These are phyloP conservation scores for Takifugu flavidus DNA, from an alignment of 2,113 vertebrate species.

Conservation along the genomic window DNA sequence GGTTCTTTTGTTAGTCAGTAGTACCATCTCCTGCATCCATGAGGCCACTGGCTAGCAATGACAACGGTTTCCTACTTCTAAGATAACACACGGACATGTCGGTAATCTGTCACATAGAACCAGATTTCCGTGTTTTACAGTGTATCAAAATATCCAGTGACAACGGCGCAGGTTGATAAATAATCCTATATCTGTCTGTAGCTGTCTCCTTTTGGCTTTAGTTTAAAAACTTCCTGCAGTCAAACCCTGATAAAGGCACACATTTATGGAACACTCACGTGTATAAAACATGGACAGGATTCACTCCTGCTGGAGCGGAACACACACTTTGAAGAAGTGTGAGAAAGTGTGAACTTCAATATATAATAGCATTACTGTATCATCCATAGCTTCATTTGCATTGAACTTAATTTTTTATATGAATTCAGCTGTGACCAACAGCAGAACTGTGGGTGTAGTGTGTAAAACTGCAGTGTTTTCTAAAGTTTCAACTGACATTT, in stretches of 20 bases:
- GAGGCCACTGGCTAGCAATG: conserved; percentile 7
- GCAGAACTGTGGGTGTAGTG: conserved; percentile 10
- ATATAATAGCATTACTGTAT: conserved; percentile 10
- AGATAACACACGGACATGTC: conserved; percentile 34
- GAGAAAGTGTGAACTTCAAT: conserved; percentile 4
- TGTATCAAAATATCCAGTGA: conserved; percentile 56
- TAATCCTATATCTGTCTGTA: conserved; percentile 26
- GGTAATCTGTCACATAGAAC: conserved; percentile 27
- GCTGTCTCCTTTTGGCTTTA: conserved; percentile 22
- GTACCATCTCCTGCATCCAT: conserved; percentile 15
- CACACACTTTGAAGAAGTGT: conserved; percentile 8
- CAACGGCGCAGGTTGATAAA: conserved; percentile 46
- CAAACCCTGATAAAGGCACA: conserved; percentile 70
- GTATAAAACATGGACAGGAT: conserved; percentile 17
- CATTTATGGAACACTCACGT: conserved; percentile 58
- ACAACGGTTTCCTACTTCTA: conserved; percentile 17
- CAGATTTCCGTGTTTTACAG: conserved; percentile 33
- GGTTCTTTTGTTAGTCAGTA: conserved; percentile 28
- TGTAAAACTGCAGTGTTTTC: conserved; percentile 29
- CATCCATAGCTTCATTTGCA: conserved; percentile 11
- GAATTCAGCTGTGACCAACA: neutral
- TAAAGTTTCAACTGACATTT: neutral
- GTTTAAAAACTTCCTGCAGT: conserved; percentile 48
- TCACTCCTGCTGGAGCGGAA: conserved; percentile 17
- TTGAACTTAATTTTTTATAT: conserved; percentile 21